Percentiles rank a stretch among this genome's conserved stretches.
phyloP scores from a whole-genome alignment of 2,888 invertebrate species.

The Caenorhabditis plicata region DNA sequence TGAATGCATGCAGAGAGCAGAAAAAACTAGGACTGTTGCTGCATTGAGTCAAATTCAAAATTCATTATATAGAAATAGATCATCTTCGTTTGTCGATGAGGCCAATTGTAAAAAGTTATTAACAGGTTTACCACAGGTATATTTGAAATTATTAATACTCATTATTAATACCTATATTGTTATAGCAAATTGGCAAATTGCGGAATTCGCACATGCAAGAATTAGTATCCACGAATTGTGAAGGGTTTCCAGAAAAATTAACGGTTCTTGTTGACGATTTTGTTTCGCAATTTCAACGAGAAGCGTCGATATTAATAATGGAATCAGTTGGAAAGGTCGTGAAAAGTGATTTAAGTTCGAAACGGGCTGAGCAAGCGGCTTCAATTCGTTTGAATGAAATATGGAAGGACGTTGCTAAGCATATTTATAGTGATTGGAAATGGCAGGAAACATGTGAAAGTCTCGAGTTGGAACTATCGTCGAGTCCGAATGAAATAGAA shows the following conservation, averaged over 20 bases:
- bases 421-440: constrained; percentile 43
- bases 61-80: constrained; percentile 35
- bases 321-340: constrained; percentile 25
- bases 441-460: constrained; percentile 42
- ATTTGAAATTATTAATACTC: background rate
- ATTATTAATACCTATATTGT: background rate
- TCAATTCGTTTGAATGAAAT: constrained; percentile 30
- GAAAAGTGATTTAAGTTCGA: constrained; percentile 16
- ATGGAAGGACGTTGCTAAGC: constrained; percentile 28
- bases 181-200: too few relatives aligned
- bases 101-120: constrained; percentile 38
- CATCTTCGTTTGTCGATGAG: constrained; percentile 16
- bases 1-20: constrained; percentile 38
- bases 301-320: constrained; percentile 20
- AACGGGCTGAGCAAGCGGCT: constrained; percentile 33
- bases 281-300: constrained; percentile 31
- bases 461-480: constrained; percentile 23
- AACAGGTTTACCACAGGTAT: constrained; percentile 18
- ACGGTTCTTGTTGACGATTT: constrained; percentile 32
- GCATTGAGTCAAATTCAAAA: constrained; percentile 39
- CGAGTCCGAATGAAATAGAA: constrained; percentile 1
- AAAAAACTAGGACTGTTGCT: constrained; percentile 24
- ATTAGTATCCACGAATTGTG: constrained; percentile 5
- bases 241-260: constrained; percentile 20
- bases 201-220: too few relatives aligned